phyloP scores from a whole-genome alignment of 2,888 invertebrate genomes.

The Xestia sexstrigata region DNA sequence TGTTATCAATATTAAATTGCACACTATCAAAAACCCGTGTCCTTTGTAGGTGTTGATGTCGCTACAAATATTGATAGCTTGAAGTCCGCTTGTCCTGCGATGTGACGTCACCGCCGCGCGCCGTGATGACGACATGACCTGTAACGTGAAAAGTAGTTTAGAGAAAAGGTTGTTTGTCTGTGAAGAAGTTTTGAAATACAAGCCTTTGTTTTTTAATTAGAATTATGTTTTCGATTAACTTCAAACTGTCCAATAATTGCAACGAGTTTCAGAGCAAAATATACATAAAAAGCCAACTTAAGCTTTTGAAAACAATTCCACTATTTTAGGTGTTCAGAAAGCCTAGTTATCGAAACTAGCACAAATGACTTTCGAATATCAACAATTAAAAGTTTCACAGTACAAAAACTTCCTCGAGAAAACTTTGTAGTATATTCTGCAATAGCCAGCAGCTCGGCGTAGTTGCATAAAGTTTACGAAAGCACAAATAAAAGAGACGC shows the following conservation, averaged over 20 bases:
- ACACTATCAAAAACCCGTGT: too few species aligned
- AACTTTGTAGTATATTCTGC: slow-evolving; percentile 26
- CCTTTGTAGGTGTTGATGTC: too few species aligned
- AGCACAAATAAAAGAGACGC: neutral
- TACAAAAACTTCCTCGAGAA: slow-evolving; percentile 56
- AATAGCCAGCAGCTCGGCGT: slow-evolving; percentile 17
- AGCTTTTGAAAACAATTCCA: slow-evolving; percentile 2
- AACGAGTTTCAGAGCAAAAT: neutral
- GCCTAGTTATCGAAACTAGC: slow-evolving; percentile 39
- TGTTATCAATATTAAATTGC: too few species aligned
- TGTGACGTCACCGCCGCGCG: too few species aligned
- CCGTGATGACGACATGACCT: too few species aligned
- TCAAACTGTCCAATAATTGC: neutral
- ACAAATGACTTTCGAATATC: slow-evolving; percentile 48
- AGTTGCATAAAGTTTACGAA: slow-evolving; percentile 24
- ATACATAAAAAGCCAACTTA: neutral
- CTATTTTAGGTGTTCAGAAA: slow-evolving; percentile 14
- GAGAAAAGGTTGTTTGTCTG: neutral
- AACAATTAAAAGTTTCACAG: slow-evolving; percentile 74
- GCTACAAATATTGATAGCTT: too few species aligned
- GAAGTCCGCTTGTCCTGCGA: too few species aligned
- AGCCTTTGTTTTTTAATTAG: neutral
- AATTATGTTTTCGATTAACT: neutral
- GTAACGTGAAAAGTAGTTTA: too few species aligned
- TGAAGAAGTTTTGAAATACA: too few species aligned